Conservation (phyloP, 2,888 invertebrate species). For the Carcina quercana region DNA sequence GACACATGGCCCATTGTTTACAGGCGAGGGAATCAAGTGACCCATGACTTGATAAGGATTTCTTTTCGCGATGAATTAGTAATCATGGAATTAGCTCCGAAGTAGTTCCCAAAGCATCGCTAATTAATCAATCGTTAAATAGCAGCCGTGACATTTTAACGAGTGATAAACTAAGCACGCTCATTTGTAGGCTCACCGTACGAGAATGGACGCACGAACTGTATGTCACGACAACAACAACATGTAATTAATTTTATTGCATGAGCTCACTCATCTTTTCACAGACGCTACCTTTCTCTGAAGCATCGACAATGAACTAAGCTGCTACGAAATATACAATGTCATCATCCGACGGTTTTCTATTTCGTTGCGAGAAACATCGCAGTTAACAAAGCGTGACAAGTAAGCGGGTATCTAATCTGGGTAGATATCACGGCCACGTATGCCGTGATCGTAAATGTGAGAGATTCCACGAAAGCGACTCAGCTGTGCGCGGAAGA, state of each 20-base stretch:
- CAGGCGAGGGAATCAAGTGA: conserved; percentile 9
- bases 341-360: conserved; percentile 9
- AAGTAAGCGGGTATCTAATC: conserved; percentile 27
- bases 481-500: conserved; percentile 30
- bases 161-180: no score
- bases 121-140: conserved; percentile 1
- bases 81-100: neutral
- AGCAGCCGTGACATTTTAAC: no score
- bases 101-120: neutral
- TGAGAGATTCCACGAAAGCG: conserved; percentile 45
- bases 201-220: conserved; percentile 10
- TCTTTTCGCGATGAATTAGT: no score
- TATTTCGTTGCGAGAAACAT: conserved; percentile 24
- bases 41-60: neutral
- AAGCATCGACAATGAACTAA: conserved; percentile 20
- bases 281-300: conserved; percentile 26
- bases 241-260: conserved; percentile 12
- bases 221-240: conserved; percentile 12
- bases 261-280: conserved; percentile 7
- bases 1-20: conserved; percentile 21
- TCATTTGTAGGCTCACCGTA: no score
- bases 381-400: conserved; percentile 33
- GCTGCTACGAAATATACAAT: conserved; percentile 10
- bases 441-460: conserved; percentile 31
- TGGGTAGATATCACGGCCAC: conserved; percentile 29